Conservation (phyloP, 2,113 vertebrate species). For the Sciurus niger region DNA sequence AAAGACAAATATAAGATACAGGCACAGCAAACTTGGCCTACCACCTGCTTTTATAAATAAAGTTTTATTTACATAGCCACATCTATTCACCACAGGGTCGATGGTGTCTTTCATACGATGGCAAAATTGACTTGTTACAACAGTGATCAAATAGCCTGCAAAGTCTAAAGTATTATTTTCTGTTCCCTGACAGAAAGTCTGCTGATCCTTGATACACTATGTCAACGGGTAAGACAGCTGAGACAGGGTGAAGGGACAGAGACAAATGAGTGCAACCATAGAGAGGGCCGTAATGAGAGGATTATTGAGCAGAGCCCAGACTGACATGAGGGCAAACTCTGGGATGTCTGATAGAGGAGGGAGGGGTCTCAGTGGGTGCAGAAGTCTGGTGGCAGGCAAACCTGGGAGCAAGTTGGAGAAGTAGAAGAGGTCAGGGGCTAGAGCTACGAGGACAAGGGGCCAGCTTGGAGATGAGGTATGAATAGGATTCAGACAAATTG, state of each 20-base stretch:
- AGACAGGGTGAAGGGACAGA: too few species aligned
- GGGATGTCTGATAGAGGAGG: fast-evolving
- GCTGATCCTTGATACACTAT: not conserved
- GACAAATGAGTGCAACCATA: too few species aligned
- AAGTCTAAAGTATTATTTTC: too few species aligned
- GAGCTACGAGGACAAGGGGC: not conserved
- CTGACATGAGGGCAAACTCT: not conserved
- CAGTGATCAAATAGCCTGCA: not conserved
- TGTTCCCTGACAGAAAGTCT: not conserved
- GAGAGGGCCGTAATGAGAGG: too few species aligned
- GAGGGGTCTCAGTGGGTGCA: too few species aligned
- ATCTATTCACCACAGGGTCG: not conserved
- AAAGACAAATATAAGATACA: fast-evolving
- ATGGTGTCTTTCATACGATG: too few species aligned
- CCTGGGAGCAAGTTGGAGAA: not conserved
- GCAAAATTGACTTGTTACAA: not conserved
- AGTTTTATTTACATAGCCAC: too few species aligned
- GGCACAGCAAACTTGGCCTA: not conserved
- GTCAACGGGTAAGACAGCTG: not conserved
- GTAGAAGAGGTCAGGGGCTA: not conserved
- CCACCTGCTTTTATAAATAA: not conserved
- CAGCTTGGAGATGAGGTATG: not conserved
- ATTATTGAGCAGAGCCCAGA: not conserved
- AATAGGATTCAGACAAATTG: not conserved
- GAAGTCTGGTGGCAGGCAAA: too few species aligned